Base-by-base conservation (phyloP, 2,888 invertebrate genomes). In the Chymomyza amoena region DNA sequence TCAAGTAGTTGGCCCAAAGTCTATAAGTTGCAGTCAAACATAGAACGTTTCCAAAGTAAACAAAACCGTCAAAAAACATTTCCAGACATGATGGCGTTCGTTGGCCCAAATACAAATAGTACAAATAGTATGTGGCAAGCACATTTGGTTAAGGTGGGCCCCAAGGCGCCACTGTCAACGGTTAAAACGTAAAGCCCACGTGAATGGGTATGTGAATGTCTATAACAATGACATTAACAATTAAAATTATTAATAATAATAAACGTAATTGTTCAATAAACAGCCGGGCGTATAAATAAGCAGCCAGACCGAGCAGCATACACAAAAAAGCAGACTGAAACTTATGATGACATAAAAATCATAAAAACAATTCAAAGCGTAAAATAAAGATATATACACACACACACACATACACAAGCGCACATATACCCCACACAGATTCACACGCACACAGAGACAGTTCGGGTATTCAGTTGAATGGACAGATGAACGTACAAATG, bases 341-440 rank as follows among this genome's bases (percentile, higher is more conserved):
- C 86, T 87, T 88, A 90, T 90, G 90, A 90, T 89, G 89, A 90
- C 86, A 91, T 90, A 90, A 90, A 89, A 87, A 84, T 83, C 89
- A 90, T 91, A 89, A 90, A 90, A 90, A 81, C 90, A 90, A 90
- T 90, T 90, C 87, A 86, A 84, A 88, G 88, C 83, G 83, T 86
- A 84, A 88, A 89, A 90, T 90, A 89, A 90, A 88, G 74, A 83
- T 65, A 72, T 72, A 75, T 67, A 64, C 66, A 70, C 64, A 69
- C 54, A 65, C 60, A 60, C 52, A 56, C 64, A 69, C 54, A 65
- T 61, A 60, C 52, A 56, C 15, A 64, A 62, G 63, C 25, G 25
- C 25, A 25, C 51, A 69, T 32, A 36, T n/a, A 28, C 59, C 54
- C 20, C 54, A 54, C 16, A 50, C 16, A 51, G 28, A 51, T 51